Conservation (phyloP, 2,888 invertebrate species). For the Ophioninae sp. region DNA sequence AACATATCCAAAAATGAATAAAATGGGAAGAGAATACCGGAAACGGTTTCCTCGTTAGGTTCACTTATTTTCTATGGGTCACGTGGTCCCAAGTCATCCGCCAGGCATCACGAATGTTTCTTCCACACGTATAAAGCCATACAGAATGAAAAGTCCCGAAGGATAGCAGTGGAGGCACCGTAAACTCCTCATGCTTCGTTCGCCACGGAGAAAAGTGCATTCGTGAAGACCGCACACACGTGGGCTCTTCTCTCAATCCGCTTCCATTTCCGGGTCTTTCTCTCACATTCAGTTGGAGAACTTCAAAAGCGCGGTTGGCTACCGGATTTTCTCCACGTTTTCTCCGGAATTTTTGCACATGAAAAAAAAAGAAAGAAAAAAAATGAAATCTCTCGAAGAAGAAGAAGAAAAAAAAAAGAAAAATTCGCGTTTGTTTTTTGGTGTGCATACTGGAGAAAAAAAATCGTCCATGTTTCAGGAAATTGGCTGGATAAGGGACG, state of each 20-base stretch:
- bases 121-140: not conserved
- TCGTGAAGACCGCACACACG: constrained; percentile 39
- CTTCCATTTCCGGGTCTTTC: not conserved
- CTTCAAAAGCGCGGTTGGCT: not conserved
- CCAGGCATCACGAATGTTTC: constrained; percentile 30
- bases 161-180: constrained; percentile 39
- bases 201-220: constrained; percentile 17
- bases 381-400: not conserved
- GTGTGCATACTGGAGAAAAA: not conserved
- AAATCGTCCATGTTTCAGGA: not conserved
- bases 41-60: too few species aligned
- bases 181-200: constrained; percentile 47
- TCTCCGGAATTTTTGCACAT: not conserved
- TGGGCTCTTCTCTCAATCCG: constrained; percentile 3
- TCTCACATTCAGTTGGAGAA: constrained; percentile 13
- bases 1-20: too few species aligned
- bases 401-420: not conserved
- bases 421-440: not conserved
- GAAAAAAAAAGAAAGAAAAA: not conserved
- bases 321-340: not conserved
- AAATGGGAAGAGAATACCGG: too few species aligned
- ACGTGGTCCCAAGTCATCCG: constrained; percentile 34
- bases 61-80: not conserved
- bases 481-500: not conserved
- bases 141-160: constrained; percentile 13